phyloP scores from a whole-genome alignment of 2,888 invertebrate species.

The Cheilosia urbana region DNA sequence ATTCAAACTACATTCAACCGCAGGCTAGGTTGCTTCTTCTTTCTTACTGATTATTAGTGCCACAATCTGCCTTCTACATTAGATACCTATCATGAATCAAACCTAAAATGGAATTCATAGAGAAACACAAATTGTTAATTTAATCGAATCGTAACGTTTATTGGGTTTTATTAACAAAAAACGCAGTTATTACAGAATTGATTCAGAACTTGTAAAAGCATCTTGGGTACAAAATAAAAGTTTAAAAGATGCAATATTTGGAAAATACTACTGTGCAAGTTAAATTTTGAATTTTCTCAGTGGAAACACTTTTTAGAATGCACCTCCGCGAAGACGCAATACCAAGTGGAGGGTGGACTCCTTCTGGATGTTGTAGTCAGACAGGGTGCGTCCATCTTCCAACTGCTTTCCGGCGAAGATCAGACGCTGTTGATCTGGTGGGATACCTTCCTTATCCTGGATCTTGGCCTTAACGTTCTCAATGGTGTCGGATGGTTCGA shows the following conservation, averaged over 20 bases:
- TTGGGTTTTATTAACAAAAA: conserved; percentile 60
- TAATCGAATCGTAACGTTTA: conserved; percentile 65
- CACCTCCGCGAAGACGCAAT: conserved; percentile 69
- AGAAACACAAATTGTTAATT: conserved; percentile 7
- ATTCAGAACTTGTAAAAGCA: conserved; percentile 73
- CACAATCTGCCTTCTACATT: too few relatives aligned
- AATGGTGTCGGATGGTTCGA: conserved; percentile 47
- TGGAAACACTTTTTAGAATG: conserved; percentile 58
- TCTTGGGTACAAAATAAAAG: conserved; percentile 60
- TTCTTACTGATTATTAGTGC: too few relatives aligned
- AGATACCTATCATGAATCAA: background rate
- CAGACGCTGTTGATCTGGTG: conserved; percentile 78
- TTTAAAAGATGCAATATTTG: conserved; percentile 43
- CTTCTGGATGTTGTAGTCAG: conserved; percentile 68
- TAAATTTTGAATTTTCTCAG: conserved; percentile 53
- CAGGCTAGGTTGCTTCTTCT: too few relatives aligned
- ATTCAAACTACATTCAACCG: too few relatives aligned
- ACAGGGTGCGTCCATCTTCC: too few relatives aligned
- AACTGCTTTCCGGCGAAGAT: conserved; percentile 24
- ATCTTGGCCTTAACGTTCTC: too few relatives aligned
- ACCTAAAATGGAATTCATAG: background rate
- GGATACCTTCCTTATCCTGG: too few relatives aligned
- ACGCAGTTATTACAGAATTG: conserved; percentile 23
- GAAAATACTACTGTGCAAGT: conserved; percentile 45
- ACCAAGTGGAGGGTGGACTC: conserved; percentile 77